Percentiles rank a stretch among this genome's conserved stretches.
Conservation (phyloP, 1,140 invertebrate species). For the Drosophila subobscura region DNA sequence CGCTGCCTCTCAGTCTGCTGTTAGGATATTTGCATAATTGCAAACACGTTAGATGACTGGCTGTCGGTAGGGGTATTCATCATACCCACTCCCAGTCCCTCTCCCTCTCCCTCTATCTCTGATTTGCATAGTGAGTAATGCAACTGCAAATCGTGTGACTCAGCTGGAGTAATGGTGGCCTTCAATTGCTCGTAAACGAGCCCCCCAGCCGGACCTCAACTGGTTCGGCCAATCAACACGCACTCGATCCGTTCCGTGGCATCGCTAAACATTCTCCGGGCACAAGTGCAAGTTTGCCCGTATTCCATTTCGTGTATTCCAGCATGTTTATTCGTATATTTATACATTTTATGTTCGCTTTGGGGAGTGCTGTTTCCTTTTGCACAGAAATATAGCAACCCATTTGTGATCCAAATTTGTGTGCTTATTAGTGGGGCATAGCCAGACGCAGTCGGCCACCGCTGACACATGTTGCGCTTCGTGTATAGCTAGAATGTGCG, state of each 20-base stretch:
- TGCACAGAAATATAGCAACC: constrained; percentile 44
- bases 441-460: constrained; percentile 27
- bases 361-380: constrained; percentile 9
- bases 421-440: constrained; percentile 51
- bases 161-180: constrained; percentile 24
- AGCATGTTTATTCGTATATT: constrained; percentile 59
- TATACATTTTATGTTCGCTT: constrained; percentile 59
- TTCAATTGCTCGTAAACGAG: constrained; percentile 16
- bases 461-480: constrained; percentile 48
- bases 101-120: not conserved
- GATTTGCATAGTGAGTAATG: constrained; percentile 64
- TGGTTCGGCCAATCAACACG: constrained; percentile 16
- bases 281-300: constrained; percentile 73
- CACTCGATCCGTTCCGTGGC: constrained; percentile 16
- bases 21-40: constrained; percentile 47
- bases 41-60: constrained; percentile 37
- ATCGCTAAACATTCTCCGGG: constrained; percentile 26
- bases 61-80: constrained; percentile 37
- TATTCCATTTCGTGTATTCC: constrained; percentile 51
- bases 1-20: constrained; percentile 5
- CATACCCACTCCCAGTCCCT: constrained; percentile 8
- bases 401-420: constrained; percentile 46
- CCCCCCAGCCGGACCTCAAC: constrained; percentile 2
- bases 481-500: constrained; percentile 52
- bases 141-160: constrained; percentile 40